phyloP scores from a whole-genome alignment of 2,888 invertebrate genomes.

The Cenopis cana region DNA sequence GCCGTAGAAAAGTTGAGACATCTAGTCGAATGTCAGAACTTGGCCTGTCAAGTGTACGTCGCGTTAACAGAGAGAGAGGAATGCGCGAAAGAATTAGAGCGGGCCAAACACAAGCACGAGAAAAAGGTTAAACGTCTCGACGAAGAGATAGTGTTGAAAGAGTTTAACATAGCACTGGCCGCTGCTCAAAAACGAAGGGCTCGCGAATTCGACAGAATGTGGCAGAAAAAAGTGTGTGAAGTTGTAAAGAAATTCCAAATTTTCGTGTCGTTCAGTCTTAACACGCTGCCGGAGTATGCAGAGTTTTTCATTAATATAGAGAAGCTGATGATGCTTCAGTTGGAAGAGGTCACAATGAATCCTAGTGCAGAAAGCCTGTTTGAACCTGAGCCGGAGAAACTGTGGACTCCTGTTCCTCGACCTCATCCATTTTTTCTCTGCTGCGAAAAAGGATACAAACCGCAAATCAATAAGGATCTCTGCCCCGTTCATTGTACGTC shows the following conservation, averaged over 20 bases:
- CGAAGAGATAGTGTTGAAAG: conserved; percentile 60
- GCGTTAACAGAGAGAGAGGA: conserved; percentile 75
- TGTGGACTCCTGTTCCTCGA: conserved; percentile 60
- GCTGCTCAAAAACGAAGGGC: conserved; percentile 62
- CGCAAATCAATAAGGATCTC: conserved; percentile 60
- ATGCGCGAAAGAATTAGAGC: conserved; percentile 61
- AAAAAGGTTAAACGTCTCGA: conserved; percentile 62
- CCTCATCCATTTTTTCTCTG: conserved; percentile 72
- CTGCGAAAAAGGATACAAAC: conserved; percentile 67
- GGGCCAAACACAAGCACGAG: conserved; percentile 59
- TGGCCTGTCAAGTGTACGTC: conserved; percentile 78
- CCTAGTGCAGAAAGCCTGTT: conserved; percentile 68
- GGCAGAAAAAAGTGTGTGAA: conserved; percentile 73
- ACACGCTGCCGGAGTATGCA: conserved; percentile 70
- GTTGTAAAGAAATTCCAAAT: conserved; percentile 74
- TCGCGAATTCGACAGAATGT: conserved; percentile 60
- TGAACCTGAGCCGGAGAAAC: conserved; percentile 54
- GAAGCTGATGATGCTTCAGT: conserved; percentile 73
- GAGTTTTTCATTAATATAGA: conserved; percentile 79
- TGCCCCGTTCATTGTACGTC: conserved; percentile 69
- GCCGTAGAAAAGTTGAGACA: conserved; percentile 68
- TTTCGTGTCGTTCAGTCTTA: conserved; percentile 72
- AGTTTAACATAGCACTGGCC: conserved; percentile 63
- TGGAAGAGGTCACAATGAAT: conserved; percentile 64
- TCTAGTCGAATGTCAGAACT: conserved; percentile 68